Evolutionary conservation across 2,888 invertebrate genomes (phyloP), one percentile per base, ranked within the genome.

Genomic region (Piscicola geometra): DNA sequence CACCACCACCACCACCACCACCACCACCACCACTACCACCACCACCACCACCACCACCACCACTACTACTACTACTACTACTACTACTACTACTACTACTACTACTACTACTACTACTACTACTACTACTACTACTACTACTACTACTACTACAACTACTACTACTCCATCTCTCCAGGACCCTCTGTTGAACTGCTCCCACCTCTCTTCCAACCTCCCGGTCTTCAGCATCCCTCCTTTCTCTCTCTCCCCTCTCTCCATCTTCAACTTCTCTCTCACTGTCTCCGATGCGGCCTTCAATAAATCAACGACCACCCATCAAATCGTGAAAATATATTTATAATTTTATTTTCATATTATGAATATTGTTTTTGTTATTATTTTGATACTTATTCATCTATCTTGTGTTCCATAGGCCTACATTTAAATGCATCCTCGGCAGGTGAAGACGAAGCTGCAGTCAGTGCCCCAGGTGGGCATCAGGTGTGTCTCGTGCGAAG

Each of bases 71-170:
- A 0, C 56, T 3, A 5, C 76, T 50, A 76, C 47, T 60, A 47
- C 76, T 70, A 69, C 68, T 68, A 9, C 64, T 76, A 67, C 75
- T 75, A 47, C 60, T 70, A 69, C 71, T 75, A 56, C 70, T 69
- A 33, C 75, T 75, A 56, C 41, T 69, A 36, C 75, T 72, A 66
- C n/a, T 70, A 28, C 69, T 28, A 71, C 50, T 71, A 66, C 75
- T 75, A 75, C 33, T 47, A 35, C 75, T 60, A 41, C 76, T 70
- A 68, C 68, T 68, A 47, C 64, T 76, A 77, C 73, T 74, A 47
- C 50, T 68, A 78, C 70, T 74, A 68, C 68, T 66, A 41, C 74
- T 74, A 74, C 35, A 67, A 64, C 75, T 72, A 66, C n/a, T 70
- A 56, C 72, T 3, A 66, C 66, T 71, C 47, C 75, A 75, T 60